Base-by-base conservation (phyloP, 2,888 invertebrate genomes). In the Synergus gifuensis region DNA sequence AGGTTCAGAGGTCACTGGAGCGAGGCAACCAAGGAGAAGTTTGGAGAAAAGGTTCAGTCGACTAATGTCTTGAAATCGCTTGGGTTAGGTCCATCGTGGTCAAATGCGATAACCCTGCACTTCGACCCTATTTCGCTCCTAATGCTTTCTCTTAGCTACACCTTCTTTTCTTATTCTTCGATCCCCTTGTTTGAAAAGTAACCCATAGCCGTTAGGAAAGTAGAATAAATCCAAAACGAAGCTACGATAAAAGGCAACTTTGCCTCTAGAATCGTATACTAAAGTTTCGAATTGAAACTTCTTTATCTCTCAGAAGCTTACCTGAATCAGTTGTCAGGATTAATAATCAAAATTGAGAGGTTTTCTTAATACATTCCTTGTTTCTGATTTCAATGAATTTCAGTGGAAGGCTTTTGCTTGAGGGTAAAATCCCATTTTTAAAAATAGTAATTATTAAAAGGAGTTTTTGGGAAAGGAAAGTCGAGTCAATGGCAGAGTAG, bases 81-180 rank as follows among this genome's bases (percentile, higher is more conserved):
- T 54, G 73, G 73, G 73, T 73, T 73, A 54, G 73, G 73, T 73
- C 73, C 73, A 73, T 73, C 73, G 73, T 73, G 73, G 73, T 73
- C 73, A 73, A 73, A 73, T 49, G 73, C 73, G 73, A 73, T 73
- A 73, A 73, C 73, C 73, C 73, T 73, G 73, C 73, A 73, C 73
- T 73, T 73, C 73, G 36, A 73, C 54, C 54, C 36, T 54, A 54
- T 54, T 73, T 73, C 73, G 36, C 49, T 73, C 73, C 36, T 73
- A 73, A 73, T 73, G 73, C 54, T 54, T 54, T 58, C 54, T 22
- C n/a, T 49, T n/a, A 5, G 36, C 54, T 73, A 54, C 11, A n/a
- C 73, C 36, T n/a, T 73, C 36, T 36, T 40, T 73, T 58, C 54
- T 40, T 40, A 36, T 54, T 73, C 36, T 54, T 58, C n/a, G n/a